Base-by-base conservation (phyloP, 2,888 invertebrate species). In the Tetragonula carbonaria region DNA sequence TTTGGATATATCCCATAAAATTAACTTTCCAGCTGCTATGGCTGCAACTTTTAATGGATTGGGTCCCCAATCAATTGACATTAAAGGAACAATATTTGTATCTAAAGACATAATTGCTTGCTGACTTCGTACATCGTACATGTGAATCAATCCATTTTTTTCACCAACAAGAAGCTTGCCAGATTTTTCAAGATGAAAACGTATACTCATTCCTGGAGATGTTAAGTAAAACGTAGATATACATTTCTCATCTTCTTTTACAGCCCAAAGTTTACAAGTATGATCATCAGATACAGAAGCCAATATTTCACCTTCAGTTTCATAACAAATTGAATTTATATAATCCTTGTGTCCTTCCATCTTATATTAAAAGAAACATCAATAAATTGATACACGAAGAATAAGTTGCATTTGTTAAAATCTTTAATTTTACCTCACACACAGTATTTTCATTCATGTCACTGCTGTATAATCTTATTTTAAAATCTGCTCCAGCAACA, bases 221-320 rank as follows among this genome's bases (percentile, higher is more conserved):
- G 96, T 96, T 33, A 97, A 94, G 82, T 95, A 95, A 91, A 97
- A 96, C 59, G 96, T 96, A 8, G 95, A 95, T 45, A 95, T 93
- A 88, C 95, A 95, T 87, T 95, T 95, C 82, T 95, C 95, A 53
- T 95, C 95, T 14, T 95, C 95, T 78, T 95, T 95, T 6, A 95
- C 93, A 53, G 95, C 94, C 97, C 97, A 97, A 51, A 97, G 94
- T 90, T 96, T 96, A 90, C 97, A 97, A 0, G 97, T 96, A 87
- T 96, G 96, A 93, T 97, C 97, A 94, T 97, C 97, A 88, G 97
- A 96, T 2, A 96, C 96, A n/a, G 97, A 97, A 23, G 97, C 97
- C 74, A 97, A 93, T 88, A 96, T 95, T 79, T 96, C 96, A 50
- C 97, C 97, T 79, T 96, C 96, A 21, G 96, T 96, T 91, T 97